Evolutionary conservation across 2,113 vertebrate species (phyloP).

Genomic region (Pteropus alecto): DNA sequence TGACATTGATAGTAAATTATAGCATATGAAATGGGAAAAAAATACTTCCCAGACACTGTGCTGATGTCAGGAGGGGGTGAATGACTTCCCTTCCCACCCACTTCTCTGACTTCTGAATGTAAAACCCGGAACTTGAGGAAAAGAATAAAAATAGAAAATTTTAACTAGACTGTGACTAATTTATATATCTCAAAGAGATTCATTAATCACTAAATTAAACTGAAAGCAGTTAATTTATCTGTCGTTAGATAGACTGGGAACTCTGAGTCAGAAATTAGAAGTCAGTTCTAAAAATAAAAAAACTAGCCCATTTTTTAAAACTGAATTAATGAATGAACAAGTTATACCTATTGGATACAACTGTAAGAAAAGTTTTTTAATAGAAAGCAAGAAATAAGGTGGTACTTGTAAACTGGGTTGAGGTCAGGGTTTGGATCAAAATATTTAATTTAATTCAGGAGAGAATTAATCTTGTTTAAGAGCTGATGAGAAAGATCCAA

Average conservation of each 20-base stretch:
- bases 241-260: conserved; percentile 8
- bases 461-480: not conserved
- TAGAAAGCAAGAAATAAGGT: not conserved
- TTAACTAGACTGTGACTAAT: conserved; percentile 62
- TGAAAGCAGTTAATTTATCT: conserved; percentile 28
- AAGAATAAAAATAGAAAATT: conserved; percentile 13
- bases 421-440: not conserved
- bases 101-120: not conserved
- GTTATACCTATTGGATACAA: not conserved
- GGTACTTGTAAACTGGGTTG: not conserved
- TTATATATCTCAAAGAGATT: conserved; percentile 43
- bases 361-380: not conserved
- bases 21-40: not conserved
- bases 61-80: not conserved
- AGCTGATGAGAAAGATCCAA: not conserved
- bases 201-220: conserved; percentile 70
- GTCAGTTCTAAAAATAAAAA: conserved; percentile 62
- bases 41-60: not conserved
- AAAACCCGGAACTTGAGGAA: not conserved
- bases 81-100: not conserved
- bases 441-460: conserved; percentile 31
- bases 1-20: too few species aligned
- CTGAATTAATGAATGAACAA: conserved; percentile 33
- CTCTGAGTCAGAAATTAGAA: conserved; percentile 55
- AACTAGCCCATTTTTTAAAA: not conserved